These are phyloP conservation scores for Sciurus niger DNA, from an alignment of 2,113 vertebrate genomes.

Conservation along the genomic window DNA sequence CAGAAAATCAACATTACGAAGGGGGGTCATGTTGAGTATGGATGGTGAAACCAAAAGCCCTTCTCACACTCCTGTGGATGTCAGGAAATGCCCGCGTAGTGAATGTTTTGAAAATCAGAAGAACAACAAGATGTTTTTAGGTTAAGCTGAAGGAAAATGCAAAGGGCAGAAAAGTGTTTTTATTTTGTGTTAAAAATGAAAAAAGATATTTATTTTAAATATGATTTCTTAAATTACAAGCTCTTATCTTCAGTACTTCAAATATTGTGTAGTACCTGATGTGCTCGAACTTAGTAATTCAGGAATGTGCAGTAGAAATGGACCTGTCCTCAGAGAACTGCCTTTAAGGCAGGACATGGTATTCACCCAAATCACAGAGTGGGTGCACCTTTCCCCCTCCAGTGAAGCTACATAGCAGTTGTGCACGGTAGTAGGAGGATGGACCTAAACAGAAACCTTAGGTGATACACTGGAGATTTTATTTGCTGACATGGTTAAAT, in stretches of 20 bases:
- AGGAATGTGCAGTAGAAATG: not conserved
- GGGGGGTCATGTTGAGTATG: not conserved
- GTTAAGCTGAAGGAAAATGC: not conserved
- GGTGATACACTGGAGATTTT: not conserved
- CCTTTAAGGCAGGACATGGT: not conserved
- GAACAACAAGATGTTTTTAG: not conserved
- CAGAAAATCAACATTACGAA: not conserved
- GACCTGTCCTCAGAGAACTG: not conserved
- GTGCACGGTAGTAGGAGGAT: accelerated
- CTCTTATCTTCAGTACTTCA: not conserved
- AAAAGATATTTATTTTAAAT: not conserved
- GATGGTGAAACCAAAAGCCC: not conserved
- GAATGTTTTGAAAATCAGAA: not conserved
- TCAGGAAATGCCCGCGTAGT: not conserved
- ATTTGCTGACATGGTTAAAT: not conserved
- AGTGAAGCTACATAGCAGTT: not conserved
- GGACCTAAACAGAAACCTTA: not conserved
- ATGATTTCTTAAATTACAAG: not conserved
- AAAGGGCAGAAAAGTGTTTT: not conserved
- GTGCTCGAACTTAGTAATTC: not conserved
- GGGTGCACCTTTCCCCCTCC: not conserved
- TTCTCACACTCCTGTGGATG: not conserved
- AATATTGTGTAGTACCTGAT: not conserved
- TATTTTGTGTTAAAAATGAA: not conserved
- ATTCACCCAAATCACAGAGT: not conserved